Percentiles rank a stretch among this genome's conserved stretches.
phyloP scores from a whole-genome alignment of 1,140 invertebrate species.

The Pogonomyrmex barbatus region DNA sequence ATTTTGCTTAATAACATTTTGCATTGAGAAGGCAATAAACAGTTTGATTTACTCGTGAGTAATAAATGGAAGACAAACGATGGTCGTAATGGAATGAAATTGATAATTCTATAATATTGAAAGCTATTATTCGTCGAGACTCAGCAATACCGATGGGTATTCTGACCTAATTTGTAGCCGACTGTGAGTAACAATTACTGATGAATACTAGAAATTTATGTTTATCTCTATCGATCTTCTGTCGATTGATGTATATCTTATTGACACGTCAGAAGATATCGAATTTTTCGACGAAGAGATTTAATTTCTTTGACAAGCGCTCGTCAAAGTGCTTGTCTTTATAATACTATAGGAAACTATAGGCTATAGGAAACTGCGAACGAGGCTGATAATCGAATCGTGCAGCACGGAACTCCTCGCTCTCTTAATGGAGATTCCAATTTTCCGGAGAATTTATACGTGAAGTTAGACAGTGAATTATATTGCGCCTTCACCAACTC shows the following conservation, averaged over 20 bases:
- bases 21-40: neutral
- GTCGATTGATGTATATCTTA: neutral
- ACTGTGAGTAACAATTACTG: slow-evolving; percentile 7
- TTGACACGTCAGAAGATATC: neutral
- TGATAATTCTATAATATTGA: slow-evolving; percentile 20
- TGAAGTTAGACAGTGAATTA: neutral
- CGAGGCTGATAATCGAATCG: neutral
- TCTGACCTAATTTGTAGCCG: slow-evolving; percentile 36
- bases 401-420: neutral
- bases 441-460: neutral
- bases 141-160: neutral
- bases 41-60: neutral
- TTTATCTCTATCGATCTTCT: slow-evolving; percentile 4
- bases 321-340: neutral
- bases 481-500: neutral
- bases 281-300: neutral
- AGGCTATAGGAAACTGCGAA: neutral
- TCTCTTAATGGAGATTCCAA: slow-evolving; percentile 22
- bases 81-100: neutral
- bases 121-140: slow-evolving; percentile 27
- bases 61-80: slow-evolving; percentile 31
- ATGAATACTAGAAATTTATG: slow-evolving; percentile 20
- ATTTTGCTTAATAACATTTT: neutral
- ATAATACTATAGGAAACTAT: neutral
- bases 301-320: neutral